Evolutionary conservation across 2,113 vertebrate species (phyloP), one percentile per base, ranked within the genome.

Genomic region (Mustela nigripes): DNA sequence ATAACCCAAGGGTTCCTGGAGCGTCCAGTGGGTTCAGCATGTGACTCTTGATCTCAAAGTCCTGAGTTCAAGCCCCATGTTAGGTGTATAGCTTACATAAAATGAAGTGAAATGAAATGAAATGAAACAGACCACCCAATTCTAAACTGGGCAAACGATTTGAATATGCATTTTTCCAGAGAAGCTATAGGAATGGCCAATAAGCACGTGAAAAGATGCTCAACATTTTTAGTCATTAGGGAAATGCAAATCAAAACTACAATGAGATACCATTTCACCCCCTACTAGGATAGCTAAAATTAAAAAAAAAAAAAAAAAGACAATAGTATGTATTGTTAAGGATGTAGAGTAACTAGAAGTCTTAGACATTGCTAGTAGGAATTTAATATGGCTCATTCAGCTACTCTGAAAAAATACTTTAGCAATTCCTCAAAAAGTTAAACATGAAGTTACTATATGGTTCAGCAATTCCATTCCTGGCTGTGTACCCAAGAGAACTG

Each of bases 361-460:
- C 10, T 76, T 45, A 91, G 58, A 82, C 26, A 48, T 39, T 67
- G 60, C 69, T 31, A 33, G 65, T 11, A 87, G 39, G 58, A 81
- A 91, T 91, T 91, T 87, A 87, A 79, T 83, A 62, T 93, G 24
- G 56, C 14, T 6, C 42, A 87, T 18, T 6, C 42, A 87, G 56
- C 56, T 81, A 58, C 63, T 95, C 67, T 76, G 73, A 80, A 85
- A 95, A 92, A 79, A 76, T n/a, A 53, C 48, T 89, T 88, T 19
- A 48, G 50, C 60, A 42, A 28, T 82, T 89, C 15, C 31, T 91
- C 10, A 28, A 88, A 82, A 87, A 67, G 67, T 82, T 82, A 67
- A 94, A 82, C 10, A 50, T 36, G 39, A 91, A 82, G 45, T 58
- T 87, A 76, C 48, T 36, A n/a, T 67, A 60, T 15, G 39, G 42